Conservation (phyloP, 2,113 vertebrate species). For the Plectropomus leopardus region DNA sequence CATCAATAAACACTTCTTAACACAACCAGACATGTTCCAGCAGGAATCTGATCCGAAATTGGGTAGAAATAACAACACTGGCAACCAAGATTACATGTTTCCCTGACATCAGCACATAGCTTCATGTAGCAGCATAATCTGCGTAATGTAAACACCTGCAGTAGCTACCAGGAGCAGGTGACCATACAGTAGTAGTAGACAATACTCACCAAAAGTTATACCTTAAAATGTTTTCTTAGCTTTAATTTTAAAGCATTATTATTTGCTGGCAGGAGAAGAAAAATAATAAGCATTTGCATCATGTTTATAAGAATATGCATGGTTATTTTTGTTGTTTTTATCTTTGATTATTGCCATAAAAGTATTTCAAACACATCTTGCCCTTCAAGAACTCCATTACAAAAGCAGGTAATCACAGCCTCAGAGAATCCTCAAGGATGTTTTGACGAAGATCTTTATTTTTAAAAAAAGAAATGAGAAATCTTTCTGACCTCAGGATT, state of each 20-base stretch:
- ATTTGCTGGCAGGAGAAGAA: background rate
- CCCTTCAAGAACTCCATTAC: background rate
- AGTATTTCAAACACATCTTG: background rate
- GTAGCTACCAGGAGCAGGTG: too few relatives aligned
- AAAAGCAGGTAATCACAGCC: background rate
- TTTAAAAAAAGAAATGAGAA: slow-evolving; percentile 8
- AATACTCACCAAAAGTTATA: background rate
- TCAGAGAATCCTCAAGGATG: background rate
- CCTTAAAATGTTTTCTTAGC: background rate
- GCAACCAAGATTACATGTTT: too few relatives aligned
- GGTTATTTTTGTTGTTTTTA: background rate
- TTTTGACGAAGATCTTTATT: background rate
- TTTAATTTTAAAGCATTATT: background rate
- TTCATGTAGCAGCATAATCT: too few relatives aligned
- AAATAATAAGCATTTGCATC: background rate
- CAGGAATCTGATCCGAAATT: too few relatives aligned
- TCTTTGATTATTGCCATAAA: background rate
- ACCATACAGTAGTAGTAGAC: background rate
- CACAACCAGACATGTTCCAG: too few relatives aligned
- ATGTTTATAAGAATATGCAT: background rate
- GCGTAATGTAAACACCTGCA: too few relatives aligned
- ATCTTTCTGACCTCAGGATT: background rate
- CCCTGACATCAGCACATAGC: too few relatives aligned
- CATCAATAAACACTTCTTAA: too few relatives aligned
- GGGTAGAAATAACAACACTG: too few relatives aligned